Evolutionary conservation across 1,140 invertebrate genomes (phyloP), one percentile per base, ranked within the genome.

Genomic region (Pseudomyrmex cubaensis): DNA sequence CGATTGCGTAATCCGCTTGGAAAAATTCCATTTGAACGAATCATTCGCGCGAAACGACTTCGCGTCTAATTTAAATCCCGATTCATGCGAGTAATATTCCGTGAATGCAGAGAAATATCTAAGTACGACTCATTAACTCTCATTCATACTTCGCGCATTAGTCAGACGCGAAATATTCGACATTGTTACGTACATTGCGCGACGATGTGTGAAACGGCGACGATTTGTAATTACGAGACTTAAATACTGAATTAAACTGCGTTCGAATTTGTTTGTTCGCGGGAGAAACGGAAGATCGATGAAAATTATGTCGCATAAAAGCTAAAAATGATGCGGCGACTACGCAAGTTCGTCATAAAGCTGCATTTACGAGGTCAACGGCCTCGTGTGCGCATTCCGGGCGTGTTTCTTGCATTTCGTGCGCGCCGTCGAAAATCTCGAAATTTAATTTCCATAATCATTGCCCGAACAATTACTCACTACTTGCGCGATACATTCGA

Each of bases 371-470:
- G 15, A 52, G 44, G 35, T 61, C 52, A 84, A 77, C 63, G 74
- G 54, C 46, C 59, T 63, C 50, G 35, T 35, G 35, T 5, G 35
- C 35, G 66, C 77, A 64, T 57, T 57, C 44, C 57, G 46, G 25
- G 4, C 48, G n/a, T 48, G 52, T 83, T 62, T 61, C 73, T 69
- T 25, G 74, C 50, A 20, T 35, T 50, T 17, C 13, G 9, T 4
- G 22, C 3, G 15, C 48, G 22, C 50, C 17, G 22, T 52, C 46
- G 5, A 61, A 82, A 63, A 82, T 59, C 52, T 20, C 5, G 15
- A 48, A 48, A 13, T 67, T 82, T 54, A 7, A 82, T 25, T 44
- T 20, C 44, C 54, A 69, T 48, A 82, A 74, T 82, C 44, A 56
- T 35, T 46, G 12, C 8, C 22, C 7, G 35, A 66, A 73, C 48